Conservation (phyloP, 2,797 vertebrate species). For the Phoeniculus purpureus region DNA sequence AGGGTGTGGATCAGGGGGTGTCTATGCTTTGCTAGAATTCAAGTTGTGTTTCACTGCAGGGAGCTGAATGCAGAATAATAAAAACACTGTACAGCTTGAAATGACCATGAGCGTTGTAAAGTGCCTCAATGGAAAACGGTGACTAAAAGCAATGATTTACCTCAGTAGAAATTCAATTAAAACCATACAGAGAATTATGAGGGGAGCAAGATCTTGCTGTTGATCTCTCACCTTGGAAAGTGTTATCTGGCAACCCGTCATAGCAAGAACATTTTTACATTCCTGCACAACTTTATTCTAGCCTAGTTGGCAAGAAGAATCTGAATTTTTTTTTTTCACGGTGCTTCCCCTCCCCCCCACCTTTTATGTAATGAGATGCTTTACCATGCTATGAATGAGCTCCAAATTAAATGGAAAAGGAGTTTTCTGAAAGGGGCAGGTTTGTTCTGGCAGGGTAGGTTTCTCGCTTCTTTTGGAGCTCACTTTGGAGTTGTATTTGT, state of each 20-base stretch:
- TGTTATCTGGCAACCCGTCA: conserved; percentile 4
- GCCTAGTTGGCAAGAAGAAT: conserved; percentile 61
- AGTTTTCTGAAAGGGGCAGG: conserved; percentile 29
- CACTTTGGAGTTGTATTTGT: conserved; percentile 17
- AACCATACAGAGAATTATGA: neutral
- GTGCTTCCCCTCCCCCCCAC: neutral
- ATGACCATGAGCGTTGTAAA: neutral
- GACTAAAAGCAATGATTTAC: neutral
- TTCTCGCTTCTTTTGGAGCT: conserved; percentile 15
- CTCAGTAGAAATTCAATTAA: neutral
- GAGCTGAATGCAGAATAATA: neutral
- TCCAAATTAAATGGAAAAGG: conserved; percentile 23
- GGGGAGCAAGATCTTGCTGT: neutral
- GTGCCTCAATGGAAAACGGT: neutral
- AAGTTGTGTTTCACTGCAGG: neutral
- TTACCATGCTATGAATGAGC: conserved; percentile 41
- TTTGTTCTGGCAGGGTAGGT: conserved; percentile 17
- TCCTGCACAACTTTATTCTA: conserved; percentile 58
- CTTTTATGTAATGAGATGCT: conserved; percentile 51
- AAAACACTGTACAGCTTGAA: neutral
- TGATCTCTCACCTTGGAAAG: conserved; percentile 35
- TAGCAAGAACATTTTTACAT: conserved; percentile 33
- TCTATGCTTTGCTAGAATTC: neutral
- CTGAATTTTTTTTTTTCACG: neutral
- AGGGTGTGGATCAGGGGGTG: neutral